phyloP scores from a whole-genome alignment of 2,888 invertebrate genomes.

The Ariolimax columbianus region DNA sequence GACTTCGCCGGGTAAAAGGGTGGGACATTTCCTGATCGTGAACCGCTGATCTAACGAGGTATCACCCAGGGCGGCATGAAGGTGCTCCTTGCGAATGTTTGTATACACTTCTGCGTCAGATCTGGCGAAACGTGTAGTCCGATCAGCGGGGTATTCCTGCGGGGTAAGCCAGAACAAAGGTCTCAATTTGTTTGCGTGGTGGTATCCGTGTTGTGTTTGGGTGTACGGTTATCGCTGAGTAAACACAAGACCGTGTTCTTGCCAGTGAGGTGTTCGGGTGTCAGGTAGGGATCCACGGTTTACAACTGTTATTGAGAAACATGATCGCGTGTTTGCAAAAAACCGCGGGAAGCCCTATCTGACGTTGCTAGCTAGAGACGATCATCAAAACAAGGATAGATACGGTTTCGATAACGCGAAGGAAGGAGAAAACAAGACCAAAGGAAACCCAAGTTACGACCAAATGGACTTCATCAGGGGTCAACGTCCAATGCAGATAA shows the following conservation, averaged over 20 bases:
- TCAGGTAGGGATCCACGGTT: neutral
- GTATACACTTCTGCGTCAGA: constrained; percentile 3
- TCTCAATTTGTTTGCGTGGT: neutral
- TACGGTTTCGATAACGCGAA: too few relatives aligned
- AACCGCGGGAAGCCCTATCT: neutral
- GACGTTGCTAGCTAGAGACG: too few relatives aligned
- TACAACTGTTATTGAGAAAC: neutral
- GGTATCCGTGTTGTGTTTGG: neutral
- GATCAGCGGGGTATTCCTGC: neutral
- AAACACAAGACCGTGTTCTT: neutral
- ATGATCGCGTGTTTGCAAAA: neutral
- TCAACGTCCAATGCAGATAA: too few relatives aligned
- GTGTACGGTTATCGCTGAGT: neutral
- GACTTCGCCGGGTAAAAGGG: too few relatives aligned
- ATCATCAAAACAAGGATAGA: too few relatives aligned
- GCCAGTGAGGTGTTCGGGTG: neutral
- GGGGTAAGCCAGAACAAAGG: neutral
- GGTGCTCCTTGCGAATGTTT: neutral
- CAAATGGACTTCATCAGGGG: too few relatives aligned
- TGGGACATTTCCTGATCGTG: too few relatives aligned
- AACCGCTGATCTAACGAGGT: neutral
- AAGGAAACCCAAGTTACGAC: too few relatives aligned
- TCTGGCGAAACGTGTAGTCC: neutral
- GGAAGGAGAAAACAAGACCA: too few relatives aligned
- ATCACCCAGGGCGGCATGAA: neutral